Conservation (phyloP, 2,888 invertebrate species). For the Julus scandinavius region DNA sequence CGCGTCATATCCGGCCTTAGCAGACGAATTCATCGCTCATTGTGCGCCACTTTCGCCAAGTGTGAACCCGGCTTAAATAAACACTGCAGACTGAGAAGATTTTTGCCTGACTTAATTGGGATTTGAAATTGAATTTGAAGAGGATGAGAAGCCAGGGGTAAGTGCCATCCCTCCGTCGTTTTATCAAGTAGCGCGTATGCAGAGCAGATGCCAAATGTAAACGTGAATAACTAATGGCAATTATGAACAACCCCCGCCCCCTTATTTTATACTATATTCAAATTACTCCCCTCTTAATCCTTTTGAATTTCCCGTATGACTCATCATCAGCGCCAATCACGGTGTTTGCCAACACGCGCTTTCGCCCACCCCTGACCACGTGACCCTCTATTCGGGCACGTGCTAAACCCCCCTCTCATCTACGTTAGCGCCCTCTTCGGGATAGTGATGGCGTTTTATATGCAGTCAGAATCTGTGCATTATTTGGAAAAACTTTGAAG, state of each 20-base stretch:
- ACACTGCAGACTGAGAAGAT: too few species aligned
- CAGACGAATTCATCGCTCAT: too few species aligned
- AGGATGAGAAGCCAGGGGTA: not conserved
- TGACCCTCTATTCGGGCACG: not conserved
- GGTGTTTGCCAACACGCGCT: slow-evolving; percentile 27
- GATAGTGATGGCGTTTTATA: too few species aligned
- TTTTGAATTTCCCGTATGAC: slow-evolving; percentile 13
- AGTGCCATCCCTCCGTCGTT: not conserved
- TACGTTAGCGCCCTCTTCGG: not conserved
- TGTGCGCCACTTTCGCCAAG: too few species aligned
- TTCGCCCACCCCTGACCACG: not conserved
- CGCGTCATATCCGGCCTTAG: too few species aligned
- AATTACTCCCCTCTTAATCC: slow-evolving; percentile 5
- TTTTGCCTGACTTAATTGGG: not conserved
- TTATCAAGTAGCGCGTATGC: not conserved
- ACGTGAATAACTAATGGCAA: slow-evolving; percentile 6
- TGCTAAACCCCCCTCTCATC: not conserved
- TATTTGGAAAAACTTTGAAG: too few species aligned
- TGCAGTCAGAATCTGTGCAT: too few species aligned
- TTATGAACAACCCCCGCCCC: slow-evolving; percentile 22
- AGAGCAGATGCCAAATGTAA: not conserved
- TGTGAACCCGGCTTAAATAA: too few species aligned
- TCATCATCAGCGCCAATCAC: slow-evolving; percentile 33
- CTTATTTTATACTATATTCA: slow-evolving; percentile 33
- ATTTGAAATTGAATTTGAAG: not conserved